These are phyloP conservation scores for Pasiphila rectangulata DNA, from an alignment of 2,888 invertebrate species.

Conservation along the genomic window DNA sequence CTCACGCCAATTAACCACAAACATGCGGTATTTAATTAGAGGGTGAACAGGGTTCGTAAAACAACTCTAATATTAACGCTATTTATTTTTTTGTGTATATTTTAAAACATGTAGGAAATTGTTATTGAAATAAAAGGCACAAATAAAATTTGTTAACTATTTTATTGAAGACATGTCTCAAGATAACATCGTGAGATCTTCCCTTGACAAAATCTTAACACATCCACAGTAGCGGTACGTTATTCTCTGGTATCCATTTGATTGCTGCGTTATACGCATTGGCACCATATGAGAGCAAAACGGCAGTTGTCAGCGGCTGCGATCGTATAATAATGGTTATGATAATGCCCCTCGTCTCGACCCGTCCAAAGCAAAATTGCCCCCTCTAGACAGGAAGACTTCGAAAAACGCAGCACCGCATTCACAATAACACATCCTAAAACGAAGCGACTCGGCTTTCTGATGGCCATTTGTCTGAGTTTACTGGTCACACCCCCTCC, in stretches of 20 bases:
- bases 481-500: conserved; percentile 18
- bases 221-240: conserved; percentile 5
- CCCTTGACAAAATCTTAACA: background rate
- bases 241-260: conserved; percentile 39
- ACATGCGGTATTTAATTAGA: conserved; percentile 48
- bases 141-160: too few relatives aligned
- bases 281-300: conserved; percentile 46
- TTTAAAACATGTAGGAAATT: too few relatives aligned
- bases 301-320: conserved; percentile 44
- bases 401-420: conserved; percentile 1
- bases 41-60: conserved; percentile 37
- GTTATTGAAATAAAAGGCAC: too few relatives aligned
- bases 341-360: conserved; percentile 47
- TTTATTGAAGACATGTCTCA: too few relatives aligned
- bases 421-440: conserved; percentile 3
- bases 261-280: conserved; percentile 39
- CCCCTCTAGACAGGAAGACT: conserved; percentile 12
- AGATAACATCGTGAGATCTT: background rate
- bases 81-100: conserved; percentile 2
- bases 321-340: conserved; percentile 54
- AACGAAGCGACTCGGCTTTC: conserved; percentile 5
- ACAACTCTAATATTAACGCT: conserved; percentile 9
- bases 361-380: conserved; percentile 23
- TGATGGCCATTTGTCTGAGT: conserved; percentile 7
- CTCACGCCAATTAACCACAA: conserved; percentile 48